These are phyloP conservation scores for Berghia stephanieae DNA, from an alignment of 1,140 invertebrate species.

Conservation along the genomic window DNA sequence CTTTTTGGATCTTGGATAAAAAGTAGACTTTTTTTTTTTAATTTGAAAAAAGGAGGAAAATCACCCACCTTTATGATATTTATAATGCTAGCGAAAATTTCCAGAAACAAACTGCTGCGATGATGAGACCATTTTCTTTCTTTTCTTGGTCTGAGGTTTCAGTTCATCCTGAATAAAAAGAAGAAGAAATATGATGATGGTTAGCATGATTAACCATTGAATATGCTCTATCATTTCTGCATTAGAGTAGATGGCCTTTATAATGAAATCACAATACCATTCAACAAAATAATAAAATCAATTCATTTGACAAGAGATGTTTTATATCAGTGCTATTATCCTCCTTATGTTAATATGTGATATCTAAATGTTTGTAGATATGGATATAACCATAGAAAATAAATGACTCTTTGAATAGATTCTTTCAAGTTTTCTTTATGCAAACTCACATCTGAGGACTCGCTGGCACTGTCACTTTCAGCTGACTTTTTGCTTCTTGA, in stretches of 20 bases:
- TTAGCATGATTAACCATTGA: conserved; percentile 25
- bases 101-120: too few species aligned
- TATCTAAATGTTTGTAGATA: not conserved
- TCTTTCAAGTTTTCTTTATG: conserved; percentile 24
- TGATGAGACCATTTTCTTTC: too few species aligned
- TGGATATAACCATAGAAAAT: not conserved
- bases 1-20: too few species aligned
- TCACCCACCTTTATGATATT: too few species aligned
- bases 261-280: not conserved
- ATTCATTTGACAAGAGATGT: not conserved
- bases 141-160: conserved; percentile 84
- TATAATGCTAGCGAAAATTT: too few species aligned
- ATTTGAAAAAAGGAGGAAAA: too few species aligned
- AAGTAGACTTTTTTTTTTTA: too few species aligned
- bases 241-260: not conserved
- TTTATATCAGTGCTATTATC: not conserved
- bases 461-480: conserved; percentile 72
- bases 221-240: conserved; percentile 42
- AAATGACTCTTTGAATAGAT: not conserved
- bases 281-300: not conserved
- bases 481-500: conserved; percentile 64
- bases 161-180: conserved; percentile 78
- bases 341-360: not conserved
- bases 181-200: conserved; percentile 18
- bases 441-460: conserved; percentile 83